phyloP scores from a whole-genome alignment of 2,113 vertebrate species.

The Eublepharis macularius region DNA sequence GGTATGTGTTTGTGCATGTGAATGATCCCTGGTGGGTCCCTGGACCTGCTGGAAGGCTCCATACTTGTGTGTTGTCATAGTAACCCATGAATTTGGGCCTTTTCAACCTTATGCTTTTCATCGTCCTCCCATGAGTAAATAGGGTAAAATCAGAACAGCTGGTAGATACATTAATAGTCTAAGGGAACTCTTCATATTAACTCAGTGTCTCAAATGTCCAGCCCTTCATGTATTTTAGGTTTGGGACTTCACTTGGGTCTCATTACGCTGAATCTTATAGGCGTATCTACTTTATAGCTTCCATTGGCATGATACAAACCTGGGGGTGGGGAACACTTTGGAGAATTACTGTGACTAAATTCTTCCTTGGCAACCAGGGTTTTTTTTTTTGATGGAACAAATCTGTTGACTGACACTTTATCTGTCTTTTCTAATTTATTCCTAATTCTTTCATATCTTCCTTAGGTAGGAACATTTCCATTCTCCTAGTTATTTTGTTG shows the following conservation, averaged over 20 bases:
- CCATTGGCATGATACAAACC: not conserved
- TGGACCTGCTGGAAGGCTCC: not conserved
- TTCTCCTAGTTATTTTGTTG: not conserved
- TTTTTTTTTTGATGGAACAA: constrained; percentile 10
- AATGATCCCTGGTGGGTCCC: not conserved
- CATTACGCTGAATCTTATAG: not conserved
- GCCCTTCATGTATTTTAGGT: not conserved
- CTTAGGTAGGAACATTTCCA: not conserved
- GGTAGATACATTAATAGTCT: not conserved
- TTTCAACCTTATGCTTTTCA: not conserved
- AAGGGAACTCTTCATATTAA: not conserved
- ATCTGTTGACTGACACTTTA: constrained; percentile 13
- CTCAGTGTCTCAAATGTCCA: not conserved
- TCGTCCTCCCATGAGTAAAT: not conserved
- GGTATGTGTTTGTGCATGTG: rapidly evolving
- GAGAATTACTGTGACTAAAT: not conserved
- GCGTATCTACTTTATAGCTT: not conserved
- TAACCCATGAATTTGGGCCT: not conserved
- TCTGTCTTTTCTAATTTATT: constrained; percentile 26
- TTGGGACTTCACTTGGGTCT: not conserved
- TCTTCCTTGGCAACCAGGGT: not conserved
- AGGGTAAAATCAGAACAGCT: not conserved
- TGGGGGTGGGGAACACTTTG: not conserved
- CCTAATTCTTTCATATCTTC: constrained; percentile 1
- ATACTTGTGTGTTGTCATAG: not conserved